Evolutionary conservation across 2,888 invertebrate genomes (phyloP).

Genomic region (Stictocephala bisonia): DNA sequence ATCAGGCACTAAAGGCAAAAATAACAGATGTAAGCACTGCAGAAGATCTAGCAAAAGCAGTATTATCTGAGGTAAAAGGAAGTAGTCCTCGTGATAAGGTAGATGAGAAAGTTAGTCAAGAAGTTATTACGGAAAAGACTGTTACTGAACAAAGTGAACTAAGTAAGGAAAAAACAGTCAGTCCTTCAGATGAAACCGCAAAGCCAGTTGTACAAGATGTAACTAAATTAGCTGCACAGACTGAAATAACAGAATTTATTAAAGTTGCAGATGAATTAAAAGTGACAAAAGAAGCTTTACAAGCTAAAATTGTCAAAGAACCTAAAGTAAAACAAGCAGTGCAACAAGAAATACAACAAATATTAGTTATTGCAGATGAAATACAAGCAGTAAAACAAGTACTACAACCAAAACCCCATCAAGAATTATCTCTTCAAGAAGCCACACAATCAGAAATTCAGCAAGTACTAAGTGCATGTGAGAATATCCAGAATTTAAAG

Average conservation of each 20-base stretch:
- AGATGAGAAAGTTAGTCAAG: too few species aligned
- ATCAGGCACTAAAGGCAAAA: too few species aligned
- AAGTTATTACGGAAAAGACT: too few species aligned
- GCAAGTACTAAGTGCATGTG: not conserved
- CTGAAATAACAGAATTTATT: not conserved
- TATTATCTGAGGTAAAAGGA: too few species aligned
- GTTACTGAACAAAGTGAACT: too few species aligned
- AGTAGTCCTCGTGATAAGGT: too few species aligned
- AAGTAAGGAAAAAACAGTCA: not conserved
- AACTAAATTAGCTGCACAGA: not conserved
- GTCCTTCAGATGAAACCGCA: not conserved
- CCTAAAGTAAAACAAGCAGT: not conserved
- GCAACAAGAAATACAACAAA: constrained; percentile 9
- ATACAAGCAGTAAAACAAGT: not conserved
- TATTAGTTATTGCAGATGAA: not conserved
- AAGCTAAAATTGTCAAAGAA: constrained; percentile 8
- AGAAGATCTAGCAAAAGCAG: too few species aligned
- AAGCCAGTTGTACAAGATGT: not conserved
- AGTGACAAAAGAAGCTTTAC: not conserved
- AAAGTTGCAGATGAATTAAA: not conserved
- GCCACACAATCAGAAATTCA: not conserved
- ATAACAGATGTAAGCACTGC: too few species aligned
- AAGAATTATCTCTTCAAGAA: not conserved
- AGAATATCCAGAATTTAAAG: not conserved
- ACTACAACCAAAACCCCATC: too few species aligned